Evolutionary conservation across 2,888 invertebrate genomes (phyloP).

Genomic region (Trisateles emortualis): DNA sequence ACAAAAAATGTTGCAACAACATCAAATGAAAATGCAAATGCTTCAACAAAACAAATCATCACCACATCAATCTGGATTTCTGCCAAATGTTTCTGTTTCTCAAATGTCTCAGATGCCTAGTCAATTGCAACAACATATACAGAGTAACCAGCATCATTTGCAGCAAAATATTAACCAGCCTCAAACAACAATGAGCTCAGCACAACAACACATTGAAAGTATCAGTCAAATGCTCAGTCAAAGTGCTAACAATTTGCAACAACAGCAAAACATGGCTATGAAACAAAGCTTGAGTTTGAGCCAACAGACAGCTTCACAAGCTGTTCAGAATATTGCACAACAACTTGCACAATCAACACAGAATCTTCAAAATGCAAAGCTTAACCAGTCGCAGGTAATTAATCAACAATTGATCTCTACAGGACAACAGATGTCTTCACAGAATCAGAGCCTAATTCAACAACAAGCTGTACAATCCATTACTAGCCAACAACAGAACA

Average conservation of each 20-base stretch:
- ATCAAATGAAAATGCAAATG: slow-evolving; percentile 86
- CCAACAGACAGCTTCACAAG: slow-evolving; percentile 76
- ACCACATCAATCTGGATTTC: slow-evolving; percentile 73
- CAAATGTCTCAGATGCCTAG: slow-evolving; percentile 78
- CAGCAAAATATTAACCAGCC: slow-evolving; percentile 76
- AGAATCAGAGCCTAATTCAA: slow-evolving; percentile 76
- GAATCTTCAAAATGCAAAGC: slow-evolving; percentile 80
- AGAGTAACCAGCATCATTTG: slow-evolving; percentile 73
- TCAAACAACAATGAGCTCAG: slow-evolving; percentile 85
- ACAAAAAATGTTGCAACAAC: slow-evolving; percentile 87
- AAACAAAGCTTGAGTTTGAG: slow-evolving; percentile 78
- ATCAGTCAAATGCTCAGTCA: slow-evolving; percentile 87
- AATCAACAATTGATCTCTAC: slow-evolving; percentile 81
- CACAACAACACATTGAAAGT: slow-evolving; percentile 88
- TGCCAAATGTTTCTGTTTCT: slow-evolving; percentile 74
- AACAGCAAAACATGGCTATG: slow-evolving; percentile 79
- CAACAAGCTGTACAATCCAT: slow-evolving; percentile 80
- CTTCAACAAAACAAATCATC: slow-evolving; percentile 70
- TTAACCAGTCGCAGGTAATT: slow-evolving; percentile 79
- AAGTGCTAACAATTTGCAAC: slow-evolving; percentile 81
- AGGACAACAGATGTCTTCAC: slow-evolving; percentile 79
- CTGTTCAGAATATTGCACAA: slow-evolving; percentile 81
- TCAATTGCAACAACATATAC: slow-evolving; percentile 79
- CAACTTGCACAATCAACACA: slow-evolving; percentile 80
- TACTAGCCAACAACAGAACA: slow-evolving; percentile 77